Percentiles rank a stretch among this genome's conserved stretches.
Evolutionary conservation across 1,140 invertebrate genomes (phyloP).

Genomic region (Drosophila bipectinata): DNA sequence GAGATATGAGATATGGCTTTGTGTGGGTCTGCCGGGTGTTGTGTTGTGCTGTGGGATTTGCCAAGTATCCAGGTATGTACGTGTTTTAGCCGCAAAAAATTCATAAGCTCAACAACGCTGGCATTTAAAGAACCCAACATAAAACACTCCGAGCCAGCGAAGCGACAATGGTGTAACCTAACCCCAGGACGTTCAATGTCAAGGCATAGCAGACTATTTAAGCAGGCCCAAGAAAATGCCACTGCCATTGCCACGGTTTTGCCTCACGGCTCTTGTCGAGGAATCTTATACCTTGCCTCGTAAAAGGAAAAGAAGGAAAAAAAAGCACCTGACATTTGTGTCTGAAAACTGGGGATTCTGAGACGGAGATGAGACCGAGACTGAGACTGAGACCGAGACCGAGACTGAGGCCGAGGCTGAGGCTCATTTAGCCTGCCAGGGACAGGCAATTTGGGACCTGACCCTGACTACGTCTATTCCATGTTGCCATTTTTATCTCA

Average conservation of each 20-base stretch:
- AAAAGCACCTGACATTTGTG: slow-evolving; percentile 68
- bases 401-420: slow-evolving; percentile 2
- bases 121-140: slow-evolving; percentile 65
- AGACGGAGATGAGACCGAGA: slow-evolving; percentile 33
- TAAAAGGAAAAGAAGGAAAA: background rate
- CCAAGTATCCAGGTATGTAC: slow-evolving; percentile 35
- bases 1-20: slow-evolving; percentile 23
- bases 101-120: slow-evolving; percentile 56
- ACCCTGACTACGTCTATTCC: slow-evolving; percentile 49
- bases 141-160: slow-evolving; percentile 47
- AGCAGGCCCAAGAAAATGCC: slow-evolving; percentile 38
- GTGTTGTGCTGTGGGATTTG: background rate
- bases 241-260: slow-evolving; percentile 36
- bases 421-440: slow-evolving; percentile 50
- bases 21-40: slow-evolving; percentile 9
- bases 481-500: slow-evolving; percentile 61
- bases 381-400: slow-evolving; percentile 47
- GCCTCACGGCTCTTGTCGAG: slow-evolving; percentile 16
- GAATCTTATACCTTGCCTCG: slow-evolving; percentile 1
- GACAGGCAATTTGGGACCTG: slow-evolving; percentile 58
- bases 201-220: slow-evolving; percentile 60
- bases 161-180: slow-evolving; percentile 46
- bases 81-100: slow-evolving; percentile 60
- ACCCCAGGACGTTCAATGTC: slow-evolving; percentile 69
- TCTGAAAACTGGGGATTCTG: slow-evolving; percentile 37